These are phyloP conservation scores for Junonia oenone DNA, from an alignment of 2,888 invertebrate species.

Conservation along the genomic window DNA sequence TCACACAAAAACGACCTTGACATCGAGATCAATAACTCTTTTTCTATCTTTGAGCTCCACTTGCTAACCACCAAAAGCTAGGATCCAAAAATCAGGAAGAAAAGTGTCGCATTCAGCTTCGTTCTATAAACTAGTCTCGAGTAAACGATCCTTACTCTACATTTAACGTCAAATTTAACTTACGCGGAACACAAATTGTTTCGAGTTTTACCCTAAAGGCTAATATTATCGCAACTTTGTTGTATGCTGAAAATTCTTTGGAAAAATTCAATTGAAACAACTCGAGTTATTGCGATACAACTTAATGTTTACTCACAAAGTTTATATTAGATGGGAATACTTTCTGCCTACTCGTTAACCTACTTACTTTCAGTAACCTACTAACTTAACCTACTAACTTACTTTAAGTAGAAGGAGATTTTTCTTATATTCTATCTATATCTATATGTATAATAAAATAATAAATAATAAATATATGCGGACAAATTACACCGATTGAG, in stretches of 20 bases:
- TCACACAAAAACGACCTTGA: no score
- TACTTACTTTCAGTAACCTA: no score
- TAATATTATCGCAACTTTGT: slow-evolving; percentile 11
- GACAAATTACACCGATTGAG: no score
- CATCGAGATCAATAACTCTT: no score
- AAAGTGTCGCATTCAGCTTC: no score
- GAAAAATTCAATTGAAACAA: background rate
- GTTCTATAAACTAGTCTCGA: no score
- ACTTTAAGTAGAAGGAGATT: no score
- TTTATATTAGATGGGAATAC: background rate
- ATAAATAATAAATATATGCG: no score
- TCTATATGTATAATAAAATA: no score
- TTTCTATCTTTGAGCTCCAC: no score
- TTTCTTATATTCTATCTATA: no score
- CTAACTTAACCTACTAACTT: no score
- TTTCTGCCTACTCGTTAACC: background rate
- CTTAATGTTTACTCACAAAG: background rate
- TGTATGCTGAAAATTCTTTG: background rate
- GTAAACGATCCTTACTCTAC: background rate
- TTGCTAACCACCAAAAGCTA: background rate
- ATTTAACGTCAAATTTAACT: slow-evolving; percentile 14
- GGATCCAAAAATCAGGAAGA: background rate
- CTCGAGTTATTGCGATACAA: background rate
- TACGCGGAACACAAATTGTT: slow-evolving; percentile 9
- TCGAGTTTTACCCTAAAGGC: slow-evolving; percentile 6